Percentiles rank a stretch among this genome's conserved stretches.
Conservation (phyloP, 1,140 invertebrate species). For the Nasonia giraulti region DNA sequence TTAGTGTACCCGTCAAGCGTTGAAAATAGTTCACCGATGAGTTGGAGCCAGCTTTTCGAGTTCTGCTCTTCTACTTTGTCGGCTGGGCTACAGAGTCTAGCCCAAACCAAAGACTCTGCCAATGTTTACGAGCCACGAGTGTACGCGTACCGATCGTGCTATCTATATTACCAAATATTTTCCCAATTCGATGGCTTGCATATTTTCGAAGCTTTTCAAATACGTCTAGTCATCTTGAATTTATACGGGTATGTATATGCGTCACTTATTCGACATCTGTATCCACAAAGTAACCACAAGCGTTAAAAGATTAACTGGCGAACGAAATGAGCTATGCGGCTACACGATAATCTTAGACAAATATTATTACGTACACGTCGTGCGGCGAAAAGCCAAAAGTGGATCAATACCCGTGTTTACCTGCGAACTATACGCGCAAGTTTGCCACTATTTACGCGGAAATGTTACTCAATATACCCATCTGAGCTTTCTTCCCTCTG, state of each 20-base stretch:
- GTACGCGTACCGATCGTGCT: no score
- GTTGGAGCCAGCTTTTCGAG: neutral
- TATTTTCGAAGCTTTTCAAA: no score
- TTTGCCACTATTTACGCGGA: neutral
- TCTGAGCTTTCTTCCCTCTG: no score
- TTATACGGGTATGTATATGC: no score
- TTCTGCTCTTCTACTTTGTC: neutral
- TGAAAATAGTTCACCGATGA: neutral
- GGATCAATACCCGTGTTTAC: neutral
- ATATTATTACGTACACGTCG: neutral
- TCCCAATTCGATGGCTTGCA: no score
- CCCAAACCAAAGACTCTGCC: neutral
- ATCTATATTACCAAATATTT: no score
- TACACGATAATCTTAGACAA: neutral
- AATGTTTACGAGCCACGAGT: no score
- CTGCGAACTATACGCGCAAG: neutral
- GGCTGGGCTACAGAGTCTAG: neutral
- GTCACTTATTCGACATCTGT: neutral
- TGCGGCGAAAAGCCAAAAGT: neutral
- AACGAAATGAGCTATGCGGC: neutral
- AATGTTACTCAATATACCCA: no score
- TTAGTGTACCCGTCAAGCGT: no score
- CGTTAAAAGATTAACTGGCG: neutral
- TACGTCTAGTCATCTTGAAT: no score
- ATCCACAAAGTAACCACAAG: neutral